Conservation (phyloP, 2,797 vertebrate species). For the Pogonophryne albipinna region DNA sequence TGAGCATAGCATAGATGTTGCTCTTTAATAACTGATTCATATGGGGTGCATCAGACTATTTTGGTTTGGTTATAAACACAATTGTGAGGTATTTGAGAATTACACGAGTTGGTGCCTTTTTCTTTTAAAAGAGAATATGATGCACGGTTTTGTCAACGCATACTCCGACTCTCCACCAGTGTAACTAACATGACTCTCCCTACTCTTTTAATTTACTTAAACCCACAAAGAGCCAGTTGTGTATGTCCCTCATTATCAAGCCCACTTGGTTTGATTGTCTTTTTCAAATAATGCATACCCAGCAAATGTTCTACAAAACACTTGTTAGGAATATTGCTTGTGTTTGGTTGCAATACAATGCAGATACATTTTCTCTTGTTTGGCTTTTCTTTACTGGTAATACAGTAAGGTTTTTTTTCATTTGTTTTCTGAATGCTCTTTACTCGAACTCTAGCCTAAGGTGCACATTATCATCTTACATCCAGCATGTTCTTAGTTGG, state of each 20-base stretch:
- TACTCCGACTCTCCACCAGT: neutral
- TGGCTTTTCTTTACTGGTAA: slow-evolving; percentile 15
- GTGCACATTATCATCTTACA: slow-evolving; percentile 71
- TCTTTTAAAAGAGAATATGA: neutral
- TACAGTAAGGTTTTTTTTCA: slow-evolving; percentile 19
- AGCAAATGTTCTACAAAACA: slow-evolving; percentile 9
- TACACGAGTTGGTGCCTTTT: slow-evolving; percentile 10
- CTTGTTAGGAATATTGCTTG: slow-evolving; percentile 4
- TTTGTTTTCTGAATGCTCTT: slow-evolving; percentile 47
- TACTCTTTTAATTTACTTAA: slow-evolving; percentile 19
- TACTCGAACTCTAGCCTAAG: slow-evolving; percentile 68
- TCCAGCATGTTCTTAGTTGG: slow-evolving; percentile 74
- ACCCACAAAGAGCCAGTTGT: slow-evolving; percentile 15
- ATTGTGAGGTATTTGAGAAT: slow-evolving; percentile 15
- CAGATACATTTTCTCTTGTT: neutral
- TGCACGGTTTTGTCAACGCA: neutral
- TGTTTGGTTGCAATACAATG: slow-evolving; percentile 1
- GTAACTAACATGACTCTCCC: neutral
- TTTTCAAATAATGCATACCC: slow-evolving; percentile 18
- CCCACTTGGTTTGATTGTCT: slow-evolving; percentile 25
- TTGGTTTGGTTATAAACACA: slow-evolving; percentile 10
- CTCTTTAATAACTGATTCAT: slow-evolving; percentile 31
- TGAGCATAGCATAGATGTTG: slow-evolving; percentile 30
- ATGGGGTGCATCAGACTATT: slow-evolving; percentile 2
- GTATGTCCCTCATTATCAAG: slow-evolving; percentile 24